These are phyloP conservation scores for Leucopsar rothschildi DNA, from an alignment of 2,113 vertebrate genomes.

Conservation along the genomic window DNA sequence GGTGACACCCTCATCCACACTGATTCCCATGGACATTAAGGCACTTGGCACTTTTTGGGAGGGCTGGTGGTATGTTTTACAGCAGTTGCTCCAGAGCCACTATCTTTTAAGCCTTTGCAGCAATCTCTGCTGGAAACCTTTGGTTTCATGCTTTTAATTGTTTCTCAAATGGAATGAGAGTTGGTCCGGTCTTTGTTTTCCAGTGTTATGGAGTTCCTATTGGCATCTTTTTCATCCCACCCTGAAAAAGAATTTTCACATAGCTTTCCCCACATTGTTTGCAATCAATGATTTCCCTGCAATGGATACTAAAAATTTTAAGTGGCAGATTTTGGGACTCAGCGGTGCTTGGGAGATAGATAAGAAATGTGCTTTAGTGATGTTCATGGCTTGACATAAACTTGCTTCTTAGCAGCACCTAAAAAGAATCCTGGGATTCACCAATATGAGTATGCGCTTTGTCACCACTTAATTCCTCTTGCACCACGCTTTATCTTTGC, in stretches of 20 bases:
- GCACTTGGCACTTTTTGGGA: background rate
- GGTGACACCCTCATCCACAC: background rate
- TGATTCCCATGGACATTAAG: background rate
- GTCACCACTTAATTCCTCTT: background rate
- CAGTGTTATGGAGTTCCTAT: background rate
- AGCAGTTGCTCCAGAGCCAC: background rate
- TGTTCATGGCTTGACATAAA: background rate
- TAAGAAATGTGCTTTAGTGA: background rate
- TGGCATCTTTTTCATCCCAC: background rate
- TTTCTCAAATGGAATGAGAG: background rate
- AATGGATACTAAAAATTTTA: background rate
- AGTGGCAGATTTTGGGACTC: background rate
- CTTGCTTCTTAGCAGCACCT: background rate
- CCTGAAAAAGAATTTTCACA: background rate
- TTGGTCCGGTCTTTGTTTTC: background rate
- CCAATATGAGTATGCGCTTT: background rate
- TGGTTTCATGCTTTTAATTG: background rate
- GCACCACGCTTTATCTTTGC: background rate
- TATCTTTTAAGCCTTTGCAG: background rate
- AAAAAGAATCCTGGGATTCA: background rate
- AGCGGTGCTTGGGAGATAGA: background rate
- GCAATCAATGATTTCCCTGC: background rate
- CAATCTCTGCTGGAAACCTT: constrained; percentile 38
- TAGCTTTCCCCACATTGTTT: background rate
- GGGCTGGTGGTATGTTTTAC: background rate